phyloP scores from a whole-genome alignment of 2,113 vertebrate genomes.

The Platichthys flesus region DNA sequence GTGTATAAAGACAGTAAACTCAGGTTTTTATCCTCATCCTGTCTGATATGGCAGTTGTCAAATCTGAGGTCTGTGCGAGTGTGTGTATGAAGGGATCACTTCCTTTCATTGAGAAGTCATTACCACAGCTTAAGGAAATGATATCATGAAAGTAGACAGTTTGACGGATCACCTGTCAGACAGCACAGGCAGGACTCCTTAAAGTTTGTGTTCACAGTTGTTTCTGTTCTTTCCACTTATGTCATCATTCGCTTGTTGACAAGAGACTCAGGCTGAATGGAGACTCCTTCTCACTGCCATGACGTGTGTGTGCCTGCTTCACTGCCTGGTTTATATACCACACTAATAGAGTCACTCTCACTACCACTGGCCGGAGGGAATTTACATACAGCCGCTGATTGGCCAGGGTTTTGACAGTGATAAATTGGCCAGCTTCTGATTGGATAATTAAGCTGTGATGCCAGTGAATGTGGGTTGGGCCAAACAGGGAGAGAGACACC shows the following conservation, averaged over 20 bases:
- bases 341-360: neutral
- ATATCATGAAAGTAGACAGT: neutral
- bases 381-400: constrained; percentile 40
- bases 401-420: constrained; percentile 66
- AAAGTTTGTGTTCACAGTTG: too few relatives aligned
- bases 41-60: too few relatives aligned
- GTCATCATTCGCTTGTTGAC: neutral
- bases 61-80: neutral
- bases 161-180: neutral
- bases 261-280: neutral
- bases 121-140: too few relatives aligned
- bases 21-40: too few relatives aligned
- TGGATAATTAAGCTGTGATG: constrained; percentile 52
- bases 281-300: neutral
- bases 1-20: too few relatives aligned
- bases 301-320: neutral
- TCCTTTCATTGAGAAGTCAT: neutral
- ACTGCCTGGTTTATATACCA: constrained; percentile 23
- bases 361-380: constrained; percentile 34
- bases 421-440: constrained; percentile 43
- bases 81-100: neutral
- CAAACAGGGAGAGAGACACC: neutral
- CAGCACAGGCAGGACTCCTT: neutral
- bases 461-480: constrained; percentile 33
- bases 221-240: too few relatives aligned